A percentile compares a stretch with the other conserved stretches of the same genome.
phyloP scores from a whole-genome alignment of 2,888 invertebrate species.

The Iselma pallidipennis region DNA sequence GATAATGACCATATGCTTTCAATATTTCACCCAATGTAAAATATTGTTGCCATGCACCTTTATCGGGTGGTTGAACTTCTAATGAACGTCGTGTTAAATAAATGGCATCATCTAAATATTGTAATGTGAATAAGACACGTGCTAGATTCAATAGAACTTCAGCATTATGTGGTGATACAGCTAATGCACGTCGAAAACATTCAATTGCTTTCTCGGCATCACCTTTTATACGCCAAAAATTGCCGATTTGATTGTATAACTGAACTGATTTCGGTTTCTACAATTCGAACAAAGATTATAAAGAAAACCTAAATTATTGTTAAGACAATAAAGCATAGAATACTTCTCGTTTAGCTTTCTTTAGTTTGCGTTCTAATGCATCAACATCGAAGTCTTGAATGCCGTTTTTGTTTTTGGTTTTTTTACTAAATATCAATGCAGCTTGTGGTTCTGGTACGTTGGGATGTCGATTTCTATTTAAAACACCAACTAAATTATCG shows the following conservation, averaged over 20 bases:
- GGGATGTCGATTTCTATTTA: constrained; percentile 80
- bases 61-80: constrained; percentile 81
- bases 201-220: constrained; percentile 86
- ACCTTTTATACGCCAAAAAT: constrained; percentile 89
- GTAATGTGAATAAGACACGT: constrained; percentile 80
- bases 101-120: constrained; percentile 89
- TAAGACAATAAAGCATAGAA: no score
- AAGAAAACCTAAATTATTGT: no score
- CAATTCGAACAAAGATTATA: no score
- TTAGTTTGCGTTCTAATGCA: constrained; percentile 72
- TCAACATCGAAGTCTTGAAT: constrained; percentile 72
- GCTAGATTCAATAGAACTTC: constrained; percentile 85
- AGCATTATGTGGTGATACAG: constrained; percentile 84
- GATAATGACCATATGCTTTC: constrained; percentile 87
- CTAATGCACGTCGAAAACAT: constrained; percentile 84
- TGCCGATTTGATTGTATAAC: constrained; percentile 88
- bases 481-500: constrained; percentile 84
- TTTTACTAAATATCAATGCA: constrained; percentile 75
- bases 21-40: constrained; percentile 91
- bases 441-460: constrained; percentile 85
- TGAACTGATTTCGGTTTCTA: constrained; percentile 82
- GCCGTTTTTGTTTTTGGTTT: constrained; percentile 63
- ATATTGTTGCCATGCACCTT: constrained; percentile 90
- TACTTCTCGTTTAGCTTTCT: constrained; percentile 76
- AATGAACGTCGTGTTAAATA: constrained; percentile 83